Conservation (phyloP, 2,888 invertebrate species). For the Catocala sponsa region DNA sequence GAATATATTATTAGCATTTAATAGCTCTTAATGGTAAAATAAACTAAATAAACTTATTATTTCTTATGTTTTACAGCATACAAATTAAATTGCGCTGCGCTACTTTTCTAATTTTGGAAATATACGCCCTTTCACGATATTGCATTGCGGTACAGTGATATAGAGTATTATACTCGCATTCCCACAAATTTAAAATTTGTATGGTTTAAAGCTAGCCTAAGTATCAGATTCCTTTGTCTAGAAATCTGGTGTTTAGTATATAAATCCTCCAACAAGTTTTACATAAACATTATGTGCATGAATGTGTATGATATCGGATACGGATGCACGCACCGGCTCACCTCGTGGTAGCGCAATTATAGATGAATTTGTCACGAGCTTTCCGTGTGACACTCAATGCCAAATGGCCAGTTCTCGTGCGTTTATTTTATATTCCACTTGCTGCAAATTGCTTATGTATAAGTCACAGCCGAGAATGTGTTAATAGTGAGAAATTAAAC, state of each 20-base stretch:
- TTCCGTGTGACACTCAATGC: conserved; percentile 44
- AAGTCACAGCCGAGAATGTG: background rate
- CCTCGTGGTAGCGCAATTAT: conserved; percentile 48
- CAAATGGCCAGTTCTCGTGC: conserved; percentile 14
- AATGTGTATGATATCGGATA: conserved; percentile 49
- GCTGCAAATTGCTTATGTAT: conserved; percentile 6
- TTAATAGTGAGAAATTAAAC: background rate
- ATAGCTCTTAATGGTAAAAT: too few species aligned
- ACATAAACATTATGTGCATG: conserved; percentile 38
- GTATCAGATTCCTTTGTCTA: conserved; percentile 8
- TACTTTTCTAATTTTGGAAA: too few species aligned
- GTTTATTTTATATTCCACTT: conserved; percentile 8
- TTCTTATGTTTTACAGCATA: too few species aligned
- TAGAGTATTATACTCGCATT: too few species aligned
- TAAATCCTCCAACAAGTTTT: conserved; percentile 46
- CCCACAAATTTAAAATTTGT: too few species aligned
- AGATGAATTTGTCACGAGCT: conserved; percentile 52
- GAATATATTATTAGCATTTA: too few species aligned
- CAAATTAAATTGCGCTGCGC: too few species aligned
- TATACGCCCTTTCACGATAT: too few species aligned
- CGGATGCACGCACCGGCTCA: conserved; percentile 46
- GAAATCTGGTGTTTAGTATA: conserved; percentile 3
- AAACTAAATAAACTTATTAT: too few species aligned
- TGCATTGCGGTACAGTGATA: too few species aligned
- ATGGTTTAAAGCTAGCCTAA: too few species aligned